Conservation (phyloP, 2,888 invertebrate species). For the Amblyjoppa proteus region DNA sequence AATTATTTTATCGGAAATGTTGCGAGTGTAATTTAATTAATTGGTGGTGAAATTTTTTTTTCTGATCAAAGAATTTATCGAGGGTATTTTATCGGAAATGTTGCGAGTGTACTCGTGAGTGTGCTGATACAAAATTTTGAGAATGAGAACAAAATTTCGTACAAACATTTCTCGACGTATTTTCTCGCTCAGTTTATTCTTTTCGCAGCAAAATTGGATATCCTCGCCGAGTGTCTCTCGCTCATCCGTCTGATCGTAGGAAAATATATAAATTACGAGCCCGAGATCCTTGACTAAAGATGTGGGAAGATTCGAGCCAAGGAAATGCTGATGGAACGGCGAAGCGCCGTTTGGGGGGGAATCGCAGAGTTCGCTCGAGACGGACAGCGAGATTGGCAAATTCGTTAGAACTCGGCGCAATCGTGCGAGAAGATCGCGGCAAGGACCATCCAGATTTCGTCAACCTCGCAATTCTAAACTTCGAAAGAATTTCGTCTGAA, state of each 20-base stretch:
- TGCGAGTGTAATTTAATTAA: constrained; percentile 3
- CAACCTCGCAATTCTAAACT: neutral
- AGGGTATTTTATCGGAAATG: neutral
- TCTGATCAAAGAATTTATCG: neutral
- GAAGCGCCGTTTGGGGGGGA: neutral
- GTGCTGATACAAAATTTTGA: neutral
- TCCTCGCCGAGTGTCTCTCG: neutral
- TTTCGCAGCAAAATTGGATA: constrained; percentile 10
- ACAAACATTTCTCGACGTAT: neutral
- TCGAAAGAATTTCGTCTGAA: constrained; percentile 7
- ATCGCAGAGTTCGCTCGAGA: constrained; percentile 35
- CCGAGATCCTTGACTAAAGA: constrained; percentile 10
- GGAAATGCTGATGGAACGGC: constrained; percentile 29
- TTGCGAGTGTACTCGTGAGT: neutral
- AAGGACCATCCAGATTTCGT: constrained; percentile 10
- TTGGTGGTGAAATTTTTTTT: neutral
- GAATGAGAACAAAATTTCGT: neutral
- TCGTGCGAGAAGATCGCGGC: neutral
- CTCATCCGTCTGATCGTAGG: neutral
- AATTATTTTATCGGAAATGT: neutral
- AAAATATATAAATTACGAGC: constrained; percentile 34
- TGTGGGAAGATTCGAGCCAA: neutral
- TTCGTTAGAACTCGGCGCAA: constrained; percentile 58
- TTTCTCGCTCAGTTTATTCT: neutral
- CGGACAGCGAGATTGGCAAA: constrained; percentile 58